Base-by-base conservation (phyloP, 1,140 invertebrate species). In the Oncopodura yosiiana region DNA sequence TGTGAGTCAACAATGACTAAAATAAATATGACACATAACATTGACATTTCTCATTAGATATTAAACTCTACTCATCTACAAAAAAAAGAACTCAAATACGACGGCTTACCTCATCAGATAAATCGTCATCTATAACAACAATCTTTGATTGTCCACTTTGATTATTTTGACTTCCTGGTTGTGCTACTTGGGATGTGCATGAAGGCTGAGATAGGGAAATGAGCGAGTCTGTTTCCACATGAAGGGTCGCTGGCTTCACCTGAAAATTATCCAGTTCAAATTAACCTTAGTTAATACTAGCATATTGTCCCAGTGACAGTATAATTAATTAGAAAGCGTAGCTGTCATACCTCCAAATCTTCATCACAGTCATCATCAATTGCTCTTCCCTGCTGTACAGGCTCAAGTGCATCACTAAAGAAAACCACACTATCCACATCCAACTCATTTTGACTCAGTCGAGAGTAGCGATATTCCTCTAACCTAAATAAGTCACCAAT, bases 381-480 rank as follows among this genome's bases (percentile, higher is more conserved):
- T 12, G 29, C 16, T 18, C 43, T 37, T 18, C 29, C 5, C 27
- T 34, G 18, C 27, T 51, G 45, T n/a, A 16, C 52, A 21, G 24
- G 51, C 11, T 32, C 26, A 3, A 44, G 23, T 14, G 46, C 4
- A 42, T 59, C 57, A 36, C 53, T 49, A 26, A 48, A 60, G 29
- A 56, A 52, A 6, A 60, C 58, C 3, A 49, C 49, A 38, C 51
- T 60, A 27, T 59, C 61, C 18, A 50, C 57, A 16, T 63, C 61
- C 23, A 60, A 27, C 26, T 63, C 61, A 27, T 59, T 57, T 42
- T 63, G 61, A 46, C 54, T 63, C 23, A 63, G 43, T 12, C 57
- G 57, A 43, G 61, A 63, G 37, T 63, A 63, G n/a, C 60, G 50
- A 41, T 62, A 62, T 21, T 57, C 56, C 27, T 62, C 55, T 24